Evolutionary conservation across 2,888 invertebrate genomes (phyloP), one percentile per base, ranked within the genome.

Genomic region (Rhodophaea formosa): DNA sequence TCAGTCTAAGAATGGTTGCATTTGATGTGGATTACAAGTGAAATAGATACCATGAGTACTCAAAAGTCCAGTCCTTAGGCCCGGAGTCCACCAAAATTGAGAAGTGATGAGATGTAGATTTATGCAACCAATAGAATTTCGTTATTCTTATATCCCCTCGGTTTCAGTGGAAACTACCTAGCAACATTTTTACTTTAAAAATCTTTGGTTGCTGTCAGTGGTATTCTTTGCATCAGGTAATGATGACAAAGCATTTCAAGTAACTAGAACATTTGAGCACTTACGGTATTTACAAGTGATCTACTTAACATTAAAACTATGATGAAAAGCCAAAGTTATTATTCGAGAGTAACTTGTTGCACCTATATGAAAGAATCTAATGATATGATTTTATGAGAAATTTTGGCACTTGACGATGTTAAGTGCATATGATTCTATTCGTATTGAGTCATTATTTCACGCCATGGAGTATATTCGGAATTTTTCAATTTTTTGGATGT

Each of bases 281-380:
- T 46, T 17, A 16, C 1, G 17, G 45, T 45, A 17, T 17, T 46
- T 46, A n/a, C 12, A 23, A 16, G 32, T 51, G 51, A 32, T 12
- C 32, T 43, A 43, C 16, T 61, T 46, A 59, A 55, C 35, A 53
- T 39, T 59, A 58, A 58, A 54, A 56, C 43, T 60, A 56, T 52
- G 53, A 56, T 42, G n/a, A 57, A 12, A 39, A 39, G 39, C 39
- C n/a, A n/a, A n/a, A 57, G 56, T 53, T 57, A 59, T 71, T 73
- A 80, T 80, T 80, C 76, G 78, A 79, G 78, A 78, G 77, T 75
- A 79, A 80, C 75, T 76, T 69, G 71, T 69, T 69, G 69, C 63
- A 61, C 62, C 59, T 55, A 56, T 30, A 42, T 16, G 65, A n/a
- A n/a, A n/a, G n/a, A 67, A 61, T 57, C 42, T 62, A 64, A 63